Percentiles rank a stretch among this genome's conserved stretches.
Conservation (phyloP, 1,140 invertebrate genomes). For the Archivesica marissinica region DNA sequence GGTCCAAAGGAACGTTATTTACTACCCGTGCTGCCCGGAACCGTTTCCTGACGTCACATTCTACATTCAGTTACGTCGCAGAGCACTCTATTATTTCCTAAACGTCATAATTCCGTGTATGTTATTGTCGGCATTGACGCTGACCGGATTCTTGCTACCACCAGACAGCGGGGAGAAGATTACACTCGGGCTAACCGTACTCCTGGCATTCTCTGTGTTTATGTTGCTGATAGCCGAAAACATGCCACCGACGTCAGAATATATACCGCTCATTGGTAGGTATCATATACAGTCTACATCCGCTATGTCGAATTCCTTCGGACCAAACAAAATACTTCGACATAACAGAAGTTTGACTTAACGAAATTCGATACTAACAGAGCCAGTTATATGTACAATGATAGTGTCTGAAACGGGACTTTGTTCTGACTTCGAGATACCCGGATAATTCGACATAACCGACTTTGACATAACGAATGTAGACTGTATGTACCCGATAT, state of each 20-base stretch:
- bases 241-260: slow-evolving; percentile 87
- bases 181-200: slow-evolving; percentile 84
- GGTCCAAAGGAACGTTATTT: slow-evolving; percentile 75
- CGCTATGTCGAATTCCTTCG: too few species aligned
- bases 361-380: too few species aligned
- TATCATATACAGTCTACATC: not conserved
- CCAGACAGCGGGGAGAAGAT: slow-evolving; percentile 83
- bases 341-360: too few species aligned
- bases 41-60: slow-evolving; percentile 86
- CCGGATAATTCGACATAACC: too few species aligned
- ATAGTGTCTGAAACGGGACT: too few species aligned
- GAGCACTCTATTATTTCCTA: slow-evolving; percentile 81
- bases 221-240: slow-evolving; percentile 87
- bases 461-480: too few species aligned
- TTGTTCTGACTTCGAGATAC: too few species aligned
- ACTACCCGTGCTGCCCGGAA: slow-evolving; percentile 83
- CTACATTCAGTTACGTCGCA: slow-evolving; percentile 81
- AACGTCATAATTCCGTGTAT: slow-evolving; percentile 83
- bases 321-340: too few species aligned
- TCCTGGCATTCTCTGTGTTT: slow-evolving; percentile 87
- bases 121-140: slow-evolving; percentile 79
- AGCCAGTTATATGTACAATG: too few species aligned
- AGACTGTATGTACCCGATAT: too few species aligned
- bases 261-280: slow-evolving; percentile 86
- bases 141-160: slow-evolving; percentile 80